Percentiles rank a stretch among this genome's conserved stretches.
phyloP scores from a whole-genome alignment of 2,113 vertebrate species.

The Phodopus roborovskii region DNA sequence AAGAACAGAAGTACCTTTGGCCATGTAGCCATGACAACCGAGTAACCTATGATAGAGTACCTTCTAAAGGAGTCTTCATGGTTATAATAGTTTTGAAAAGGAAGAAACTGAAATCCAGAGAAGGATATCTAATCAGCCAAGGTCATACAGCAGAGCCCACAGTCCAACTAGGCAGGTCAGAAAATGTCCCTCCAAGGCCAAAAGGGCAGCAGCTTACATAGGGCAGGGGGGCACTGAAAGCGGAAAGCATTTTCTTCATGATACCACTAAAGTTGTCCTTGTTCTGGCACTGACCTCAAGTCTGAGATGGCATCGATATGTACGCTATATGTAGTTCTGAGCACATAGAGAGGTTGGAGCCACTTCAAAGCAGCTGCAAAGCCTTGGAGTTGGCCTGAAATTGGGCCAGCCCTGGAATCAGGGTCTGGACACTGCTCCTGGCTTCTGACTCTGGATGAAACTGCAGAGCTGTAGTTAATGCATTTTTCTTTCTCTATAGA shows the following conservation, averaged over 20 bases:
- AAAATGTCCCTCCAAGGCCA: background rate
- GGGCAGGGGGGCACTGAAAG: background rate
- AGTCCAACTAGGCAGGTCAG: background rate
- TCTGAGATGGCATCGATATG: background rate
- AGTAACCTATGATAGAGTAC: background rate
- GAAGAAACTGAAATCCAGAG: slow-evolving; percentile 6
- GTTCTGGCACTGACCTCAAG: background rate
- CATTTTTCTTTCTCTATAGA: background rate
- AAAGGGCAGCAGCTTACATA: background rate
- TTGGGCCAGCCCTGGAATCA: background rate
- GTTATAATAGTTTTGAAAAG: background rate
- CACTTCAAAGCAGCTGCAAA: background rate
- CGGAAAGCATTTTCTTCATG: background rate
- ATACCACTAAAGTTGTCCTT: background rate
- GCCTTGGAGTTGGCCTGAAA: background rate
- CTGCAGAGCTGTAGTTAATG: background rate
- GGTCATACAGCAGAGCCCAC: slow-evolving; percentile 12
- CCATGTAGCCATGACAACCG: background rate
- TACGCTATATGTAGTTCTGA: background rate
- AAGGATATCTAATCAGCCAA: background rate
- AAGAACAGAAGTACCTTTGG: background rate
- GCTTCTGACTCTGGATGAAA: slow-evolving; percentile 7
- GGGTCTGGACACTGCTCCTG: background rate
- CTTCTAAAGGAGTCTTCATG: background rate
- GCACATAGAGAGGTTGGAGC: background rate